A percentile compares a stretch with the other conserved stretches of the same genome.
Evolutionary conservation across 2,113 vertebrate genomes (phyloP).

Genomic region (Okapia johnstoni): DNA sequence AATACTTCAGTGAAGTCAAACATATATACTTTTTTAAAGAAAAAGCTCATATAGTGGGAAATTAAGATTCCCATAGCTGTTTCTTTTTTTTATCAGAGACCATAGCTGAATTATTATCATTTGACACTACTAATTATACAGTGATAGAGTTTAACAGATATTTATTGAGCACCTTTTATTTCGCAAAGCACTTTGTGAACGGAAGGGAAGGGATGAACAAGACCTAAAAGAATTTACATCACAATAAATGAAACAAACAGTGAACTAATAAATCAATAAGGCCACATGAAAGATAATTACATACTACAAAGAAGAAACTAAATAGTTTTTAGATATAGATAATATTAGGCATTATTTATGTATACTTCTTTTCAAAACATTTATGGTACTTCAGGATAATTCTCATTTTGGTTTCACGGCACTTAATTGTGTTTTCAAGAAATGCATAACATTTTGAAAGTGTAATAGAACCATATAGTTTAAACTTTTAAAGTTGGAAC

Average conservation of each 20-base stretch:
- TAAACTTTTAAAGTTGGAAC: background rate
- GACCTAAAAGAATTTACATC: background rate
- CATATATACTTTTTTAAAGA: background rate
- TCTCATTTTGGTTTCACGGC: background rate
- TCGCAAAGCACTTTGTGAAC: background rate
- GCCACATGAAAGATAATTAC: background rate
- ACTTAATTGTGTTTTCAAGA: background rate
- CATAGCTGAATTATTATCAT: background rate
- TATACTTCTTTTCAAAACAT: background rate
- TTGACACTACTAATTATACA: background rate
- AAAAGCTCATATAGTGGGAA: background rate
- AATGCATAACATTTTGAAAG: background rate
- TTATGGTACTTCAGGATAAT: background rate
- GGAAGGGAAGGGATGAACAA: background rate
- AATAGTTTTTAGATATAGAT: background rate
- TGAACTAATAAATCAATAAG: background rate
- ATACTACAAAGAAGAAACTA: background rate
- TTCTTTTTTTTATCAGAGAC: background rate
- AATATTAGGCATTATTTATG: background rate
- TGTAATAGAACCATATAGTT: background rate
- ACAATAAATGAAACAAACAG: background rate
- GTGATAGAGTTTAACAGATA: background rate
- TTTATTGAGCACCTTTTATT: background rate
- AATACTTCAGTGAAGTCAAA: background rate
- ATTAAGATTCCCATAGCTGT: background rate